Evolutionary conservation across 2,797 vertebrate species (phyloP).

Genomic region (Vipera latastei): DNA sequence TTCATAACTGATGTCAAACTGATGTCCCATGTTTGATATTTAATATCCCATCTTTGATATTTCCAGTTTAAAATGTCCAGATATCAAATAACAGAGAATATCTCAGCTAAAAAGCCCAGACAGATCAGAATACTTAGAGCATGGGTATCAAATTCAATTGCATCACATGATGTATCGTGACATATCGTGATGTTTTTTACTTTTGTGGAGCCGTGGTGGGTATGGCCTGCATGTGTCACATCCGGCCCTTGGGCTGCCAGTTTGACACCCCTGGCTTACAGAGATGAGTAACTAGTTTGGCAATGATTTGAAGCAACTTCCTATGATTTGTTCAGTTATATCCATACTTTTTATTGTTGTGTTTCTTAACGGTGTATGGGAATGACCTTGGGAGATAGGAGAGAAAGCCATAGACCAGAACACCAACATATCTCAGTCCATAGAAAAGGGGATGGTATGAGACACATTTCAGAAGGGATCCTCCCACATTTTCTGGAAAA

Average conservation of each 20-base stretch:
- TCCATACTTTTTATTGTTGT: not conserved
- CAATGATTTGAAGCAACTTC: not conserved
- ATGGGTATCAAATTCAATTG: no score
- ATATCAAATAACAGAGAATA: not conserved
- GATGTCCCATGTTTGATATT: not conserved
- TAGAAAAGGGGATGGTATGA: not conserved
- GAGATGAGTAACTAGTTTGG: not conserved
- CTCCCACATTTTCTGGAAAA: no score
- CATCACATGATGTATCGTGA: no score
- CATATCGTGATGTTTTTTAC: no score
- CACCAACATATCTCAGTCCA: not conserved
- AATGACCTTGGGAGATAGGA: not conserved
- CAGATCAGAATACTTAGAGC: not conserved
- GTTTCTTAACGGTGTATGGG: not conserved
- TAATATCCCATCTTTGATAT: not conserved
- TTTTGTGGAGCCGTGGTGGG: no score
- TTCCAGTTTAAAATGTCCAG: not conserved
- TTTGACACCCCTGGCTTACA: no score
- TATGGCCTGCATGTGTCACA: no score
- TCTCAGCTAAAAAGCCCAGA: not conserved
- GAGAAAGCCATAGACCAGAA: not conserved
- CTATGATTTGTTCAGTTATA: not conserved
- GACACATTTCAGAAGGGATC: not conserved
- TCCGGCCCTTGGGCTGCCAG: no score
- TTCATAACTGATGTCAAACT: not conserved